Evolutionary conservation across 2,888 invertebrate species (phyloP).

Genomic region (Quadriops clusia): DNA sequence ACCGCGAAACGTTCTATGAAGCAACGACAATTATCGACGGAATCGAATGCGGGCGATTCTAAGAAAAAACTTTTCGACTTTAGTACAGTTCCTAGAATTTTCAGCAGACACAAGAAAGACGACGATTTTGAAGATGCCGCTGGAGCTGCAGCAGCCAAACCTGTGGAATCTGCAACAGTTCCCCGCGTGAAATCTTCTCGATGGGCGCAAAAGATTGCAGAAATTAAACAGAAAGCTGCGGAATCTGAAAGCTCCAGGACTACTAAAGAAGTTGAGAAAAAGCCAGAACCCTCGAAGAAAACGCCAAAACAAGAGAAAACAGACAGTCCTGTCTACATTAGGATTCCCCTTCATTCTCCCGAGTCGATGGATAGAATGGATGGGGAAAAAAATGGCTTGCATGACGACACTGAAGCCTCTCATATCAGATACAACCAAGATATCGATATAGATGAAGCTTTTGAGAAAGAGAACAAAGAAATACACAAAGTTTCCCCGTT

Average conservation of each 20-base stretch:
- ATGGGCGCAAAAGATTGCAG: slow-evolving; percentile 33
- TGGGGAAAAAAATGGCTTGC: no score
- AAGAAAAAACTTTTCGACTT: slow-evolving; percentile 58
- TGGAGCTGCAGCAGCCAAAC: slow-evolving; percentile 48
- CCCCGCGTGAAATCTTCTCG: slow-evolving; percentile 42
- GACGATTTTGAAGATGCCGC: slow-evolving; percentile 24
- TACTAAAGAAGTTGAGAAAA: slow-evolving; percentile 13
- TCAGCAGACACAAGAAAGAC: slow-evolving; percentile 39
- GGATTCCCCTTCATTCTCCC: slow-evolving; percentile 32
- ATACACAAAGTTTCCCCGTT: slow-evolving; percentile 34
- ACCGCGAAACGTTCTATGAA: slow-evolving; percentile 29
- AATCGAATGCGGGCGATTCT: slow-evolving; percentile 40
- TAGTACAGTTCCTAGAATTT: slow-evolving; percentile 67
- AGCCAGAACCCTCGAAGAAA: slow-evolving; percentile 21
- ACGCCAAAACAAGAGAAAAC: slow-evolving; percentile 13
- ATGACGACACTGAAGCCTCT: slow-evolving; percentile 23
- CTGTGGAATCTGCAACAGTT: slow-evolving; percentile 55
- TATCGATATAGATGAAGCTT: slow-evolving; percentile 40
- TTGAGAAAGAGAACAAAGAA: slow-evolving; percentile 42
- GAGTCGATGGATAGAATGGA: slow-evolving; percentile 31
- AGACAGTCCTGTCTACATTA: slow-evolving; percentile 22
- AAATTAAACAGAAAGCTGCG: slow-evolving; percentile 28
- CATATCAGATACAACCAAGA: slow-evolving; percentile 30
- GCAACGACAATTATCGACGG: slow-evolving; percentile 37
- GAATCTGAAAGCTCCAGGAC: slow-evolving; percentile 14